Evolutionary conservation across 1,140 invertebrate genomes (phyloP).

Genomic region (Ceratina calcarata): DNA sequence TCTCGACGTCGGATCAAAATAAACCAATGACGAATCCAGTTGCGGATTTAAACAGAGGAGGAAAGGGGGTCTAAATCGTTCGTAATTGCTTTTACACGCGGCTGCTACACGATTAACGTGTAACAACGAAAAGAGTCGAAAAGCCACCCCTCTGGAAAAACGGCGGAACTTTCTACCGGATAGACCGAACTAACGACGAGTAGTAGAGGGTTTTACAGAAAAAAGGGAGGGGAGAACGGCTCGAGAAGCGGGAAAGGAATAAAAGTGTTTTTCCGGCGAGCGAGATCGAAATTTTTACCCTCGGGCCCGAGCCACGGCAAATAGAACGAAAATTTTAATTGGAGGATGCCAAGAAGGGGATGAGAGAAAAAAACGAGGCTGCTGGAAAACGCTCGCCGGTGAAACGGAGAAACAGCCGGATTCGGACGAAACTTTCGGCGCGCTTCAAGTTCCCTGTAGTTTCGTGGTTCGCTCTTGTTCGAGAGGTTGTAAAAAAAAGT

Average conservation of each 20-base stretch:
- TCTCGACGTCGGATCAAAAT: no score
- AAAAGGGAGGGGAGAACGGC: background rate
- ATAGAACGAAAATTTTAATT: slow-evolving; percentile 43
- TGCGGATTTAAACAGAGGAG: background rate
- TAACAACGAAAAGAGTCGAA: slow-evolving; percentile 9
- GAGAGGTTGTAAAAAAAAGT: slow-evolving; percentile 2
- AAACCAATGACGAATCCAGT: background rate
- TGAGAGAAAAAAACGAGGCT: background rate
- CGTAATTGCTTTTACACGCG: slow-evolving; percentile 9
- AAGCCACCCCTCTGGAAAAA: background rate
- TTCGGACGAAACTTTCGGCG: background rate
- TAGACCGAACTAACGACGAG: slow-evolving; percentile 34
- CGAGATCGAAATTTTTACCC: slow-evolving; percentile 29
- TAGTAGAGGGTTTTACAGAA: background rate
- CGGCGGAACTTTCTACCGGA: background rate
- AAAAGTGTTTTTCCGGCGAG: slow-evolving; percentile 16
- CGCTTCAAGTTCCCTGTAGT: slow-evolving; percentile 15
- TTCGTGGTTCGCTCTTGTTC: slow-evolving; percentile 10
- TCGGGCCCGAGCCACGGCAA: background rate
- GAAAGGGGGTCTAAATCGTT: background rate
- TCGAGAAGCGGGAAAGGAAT: slow-evolving; percentile 5
- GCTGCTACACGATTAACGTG: slow-evolving; percentile 17
- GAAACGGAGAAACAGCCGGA: background rate
- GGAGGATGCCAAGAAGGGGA: slow-evolving; percentile 6
- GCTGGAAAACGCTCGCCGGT: background rate